phyloP scores from a whole-genome alignment of 2,113 vertebrate species.

The Saccopteryx leptura region DNA sequence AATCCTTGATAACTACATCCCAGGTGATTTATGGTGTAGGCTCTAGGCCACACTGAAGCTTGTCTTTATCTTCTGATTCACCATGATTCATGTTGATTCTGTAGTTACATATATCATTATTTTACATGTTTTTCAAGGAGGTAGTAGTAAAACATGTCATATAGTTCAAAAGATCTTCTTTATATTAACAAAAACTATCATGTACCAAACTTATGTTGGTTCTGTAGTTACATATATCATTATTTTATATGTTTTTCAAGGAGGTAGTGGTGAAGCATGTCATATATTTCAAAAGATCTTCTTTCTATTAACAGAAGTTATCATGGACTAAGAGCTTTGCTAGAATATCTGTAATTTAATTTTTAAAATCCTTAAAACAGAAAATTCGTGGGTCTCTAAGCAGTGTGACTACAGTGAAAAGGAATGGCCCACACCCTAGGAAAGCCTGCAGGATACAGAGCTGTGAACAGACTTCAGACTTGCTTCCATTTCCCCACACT shows the following conservation, averaged over 20 bases:
- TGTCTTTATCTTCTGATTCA: slow-evolving; percentile 10
- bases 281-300: background rate
- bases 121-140: slow-evolving; percentile 24
- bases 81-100: background rate
- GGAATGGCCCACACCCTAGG: background rate
- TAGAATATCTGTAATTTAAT: slow-evolving; percentile 39
- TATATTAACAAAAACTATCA: background rate
- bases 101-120: background rate
- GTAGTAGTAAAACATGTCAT: background rate
- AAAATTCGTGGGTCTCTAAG: background rate
- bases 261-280: background rate
- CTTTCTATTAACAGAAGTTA: slow-evolving; percentile 22
- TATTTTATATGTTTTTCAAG: slow-evolving; percentile 24
- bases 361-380: background rate
- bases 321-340: background rate
- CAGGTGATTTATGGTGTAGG: background rate
- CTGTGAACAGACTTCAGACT: background rate
- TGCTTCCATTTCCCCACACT: background rate
- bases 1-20: background rate
- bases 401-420: background rate
- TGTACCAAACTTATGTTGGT: background rate
- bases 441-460: background rate
- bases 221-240: background rate
- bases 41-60: background rate
- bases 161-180: slow-evolving; percentile 44